phyloP scores from a whole-genome alignment of 2,113 vertebrate genomes.

The Copsychus sechellarum region DNA sequence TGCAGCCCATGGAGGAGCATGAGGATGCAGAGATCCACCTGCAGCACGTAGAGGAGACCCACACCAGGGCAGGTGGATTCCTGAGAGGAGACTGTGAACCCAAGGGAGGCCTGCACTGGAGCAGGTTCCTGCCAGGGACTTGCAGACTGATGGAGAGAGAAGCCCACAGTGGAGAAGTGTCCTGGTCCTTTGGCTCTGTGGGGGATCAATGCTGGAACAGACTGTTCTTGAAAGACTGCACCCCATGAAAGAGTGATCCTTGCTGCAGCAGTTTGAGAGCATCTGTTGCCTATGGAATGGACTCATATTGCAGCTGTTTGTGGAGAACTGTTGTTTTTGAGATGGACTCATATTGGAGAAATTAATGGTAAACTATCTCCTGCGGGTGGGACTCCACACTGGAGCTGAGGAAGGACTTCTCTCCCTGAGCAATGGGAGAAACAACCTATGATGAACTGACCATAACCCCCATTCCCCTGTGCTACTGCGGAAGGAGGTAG shows the following conservation, averaged over 20 bases:
- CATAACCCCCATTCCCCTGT: not conserved
- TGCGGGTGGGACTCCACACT: not conserved
- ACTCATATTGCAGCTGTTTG: not conserved
- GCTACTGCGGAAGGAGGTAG: not conserved
- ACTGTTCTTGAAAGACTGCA: not conserved
- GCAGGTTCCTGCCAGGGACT: not conserved
- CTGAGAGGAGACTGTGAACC: not conserved
- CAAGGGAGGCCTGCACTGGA: fast-evolving
- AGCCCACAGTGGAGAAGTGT: not conserved
- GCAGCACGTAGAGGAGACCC: not conserved
- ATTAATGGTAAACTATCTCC: not conserved
- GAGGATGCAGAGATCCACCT: not conserved
- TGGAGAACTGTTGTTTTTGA: not conserved
- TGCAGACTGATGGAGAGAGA: not conserved
- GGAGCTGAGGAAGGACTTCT: not conserved
- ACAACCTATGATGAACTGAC: not conserved
- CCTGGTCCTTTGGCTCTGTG: not conserved
- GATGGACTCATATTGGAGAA: not conserved
- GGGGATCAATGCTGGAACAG: not conserved
- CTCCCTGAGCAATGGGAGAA: not conserved
- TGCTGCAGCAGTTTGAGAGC: not conserved
- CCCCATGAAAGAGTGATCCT: not conserved
- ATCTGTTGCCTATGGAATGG: not conserved
- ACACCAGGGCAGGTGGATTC: not conserved
- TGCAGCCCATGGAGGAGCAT: not conserved